These are phyloP conservation scores for Epistrophe grossulariae DNA, from an alignment of 2,888 invertebrate species.

Conservation along the genomic window DNA sequence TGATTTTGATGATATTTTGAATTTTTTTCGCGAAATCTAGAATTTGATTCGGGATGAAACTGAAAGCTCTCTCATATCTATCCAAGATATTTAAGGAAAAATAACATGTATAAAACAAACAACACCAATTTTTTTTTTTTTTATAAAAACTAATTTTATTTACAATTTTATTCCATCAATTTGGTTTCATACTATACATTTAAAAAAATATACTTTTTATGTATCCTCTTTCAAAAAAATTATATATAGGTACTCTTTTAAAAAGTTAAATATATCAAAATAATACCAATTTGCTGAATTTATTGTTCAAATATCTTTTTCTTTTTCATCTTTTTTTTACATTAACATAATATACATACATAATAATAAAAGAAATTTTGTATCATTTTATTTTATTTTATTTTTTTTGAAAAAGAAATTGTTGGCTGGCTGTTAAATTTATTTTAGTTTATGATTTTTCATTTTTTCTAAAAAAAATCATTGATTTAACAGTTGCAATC, in stretches of 20 bases:
- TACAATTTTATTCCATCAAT: slow-evolving; percentile 74
- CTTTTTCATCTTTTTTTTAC: slow-evolving; percentile 50
- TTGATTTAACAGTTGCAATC: slow-evolving; percentile 87
- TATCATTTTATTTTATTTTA: slow-evolving; percentile 43
- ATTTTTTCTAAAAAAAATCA: slow-evolving; percentile 35
- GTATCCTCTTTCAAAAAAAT: slow-evolving; percentile 47
- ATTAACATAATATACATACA: slow-evolving; percentile 76
- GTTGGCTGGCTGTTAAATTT: slow-evolving; percentile 70
- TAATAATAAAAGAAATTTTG: slow-evolving; percentile 72
- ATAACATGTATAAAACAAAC: neutral
- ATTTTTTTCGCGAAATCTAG: too few species aligned
- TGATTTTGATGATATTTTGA: too few species aligned
- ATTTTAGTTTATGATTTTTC: slow-evolving; percentile 33
- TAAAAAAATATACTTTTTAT: slow-evolving; percentile 54
- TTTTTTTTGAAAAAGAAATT: slow-evolving; percentile 59
- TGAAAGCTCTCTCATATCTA: too few species aligned
- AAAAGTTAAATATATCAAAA: slow-evolving; percentile 63
- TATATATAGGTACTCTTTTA: slow-evolving; percentile 33
- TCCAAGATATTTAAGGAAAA: too few species aligned
- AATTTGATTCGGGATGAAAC: too few species aligned
- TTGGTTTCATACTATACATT: slow-evolving; percentile 71
- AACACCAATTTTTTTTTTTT: slow-evolving; percentile 3
- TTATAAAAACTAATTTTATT: slow-evolving; percentile 76
- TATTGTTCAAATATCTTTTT: slow-evolving; percentile 52
- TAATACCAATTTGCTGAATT: slow-evolving; percentile 70